A percentile compares a stretch with the other conserved stretches of the same genome.
Conservation (phyloP, 2,113 vertebrate genomes). For the Panthera tigris region DNA sequence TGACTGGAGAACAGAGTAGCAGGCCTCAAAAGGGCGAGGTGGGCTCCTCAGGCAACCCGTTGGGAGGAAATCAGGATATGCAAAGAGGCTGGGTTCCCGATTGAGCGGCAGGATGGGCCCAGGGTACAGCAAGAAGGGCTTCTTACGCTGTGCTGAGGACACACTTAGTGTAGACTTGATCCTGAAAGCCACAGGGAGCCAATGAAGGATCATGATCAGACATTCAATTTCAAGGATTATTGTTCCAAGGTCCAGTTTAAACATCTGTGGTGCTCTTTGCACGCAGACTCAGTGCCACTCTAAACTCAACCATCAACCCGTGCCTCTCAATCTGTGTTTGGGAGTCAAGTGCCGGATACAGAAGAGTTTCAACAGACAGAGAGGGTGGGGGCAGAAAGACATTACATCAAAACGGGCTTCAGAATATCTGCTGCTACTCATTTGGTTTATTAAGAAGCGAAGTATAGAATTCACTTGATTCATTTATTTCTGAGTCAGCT, state of each 20-base stretch:
- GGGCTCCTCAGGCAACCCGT: neutral
- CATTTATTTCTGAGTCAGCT: constrained; percentile 55
- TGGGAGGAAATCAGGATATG: neutral
- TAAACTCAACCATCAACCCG: neutral
- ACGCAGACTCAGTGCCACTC: neutral
- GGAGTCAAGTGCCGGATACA: neutral
- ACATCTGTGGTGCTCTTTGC: neutral
- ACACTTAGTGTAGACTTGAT: neutral
- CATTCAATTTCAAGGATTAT: neutral
- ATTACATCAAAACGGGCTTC: neutral
- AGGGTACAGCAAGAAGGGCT: neutral
- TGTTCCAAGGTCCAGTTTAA: neutral
- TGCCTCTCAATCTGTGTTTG: neutral
- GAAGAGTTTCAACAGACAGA: neutral
- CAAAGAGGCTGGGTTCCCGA: neutral
- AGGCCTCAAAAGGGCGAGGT: neutral
- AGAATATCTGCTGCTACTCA: neutral
- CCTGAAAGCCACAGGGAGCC: neutral
- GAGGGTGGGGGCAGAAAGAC: too few species aligned
- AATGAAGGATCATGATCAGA: neutral
- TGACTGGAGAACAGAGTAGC: too few species aligned
- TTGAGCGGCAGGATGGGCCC: neutral
- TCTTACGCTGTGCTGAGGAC: neutral
- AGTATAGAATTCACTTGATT: constrained; percentile 25
- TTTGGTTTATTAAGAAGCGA: neutral